Base-by-base conservation (phyloP, 1,140 invertebrate genomes). In the Kradibia gibbosae region DNA sequence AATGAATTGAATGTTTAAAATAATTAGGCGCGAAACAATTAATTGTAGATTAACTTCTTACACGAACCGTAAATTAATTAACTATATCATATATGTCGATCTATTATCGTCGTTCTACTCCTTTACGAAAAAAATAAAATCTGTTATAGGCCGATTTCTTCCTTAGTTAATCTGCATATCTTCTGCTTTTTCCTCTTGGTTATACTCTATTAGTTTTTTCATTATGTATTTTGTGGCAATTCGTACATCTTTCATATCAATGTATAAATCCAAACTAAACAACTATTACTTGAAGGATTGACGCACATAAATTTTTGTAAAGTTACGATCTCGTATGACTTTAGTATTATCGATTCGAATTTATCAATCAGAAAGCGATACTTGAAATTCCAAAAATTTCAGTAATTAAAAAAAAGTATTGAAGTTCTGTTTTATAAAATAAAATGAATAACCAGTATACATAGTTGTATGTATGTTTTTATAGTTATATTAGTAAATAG, bases 61-160 rank as follows among this genome's bases (percentile, higher is more conserved):
- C 55, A 5, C 62, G 34, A 39, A n/a, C 62, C 62, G 39, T 39
- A 3, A 67, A 67, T 67, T 5, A 67, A 39, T 67, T 36, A 39
- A 15, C 15, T 17, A 67, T 50, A 78, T 48, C 70, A 72, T 50
- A 50, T 36, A 53, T 72, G 36, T 34, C 31, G 39, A 4, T 39
- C 15, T 20, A 48, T 45, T 45, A 20, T 53, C 45, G 45, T 78
- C 45, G 53, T 67, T 80, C n/a, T 36, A 39, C 36, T 48, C 70
- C 50, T 31, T 76, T 76, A 76, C 57, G n/a, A 34, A 45, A 39
- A n/a, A 39, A 36, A 67, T 39, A n/a, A 11, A 67, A n/a, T 15
- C 22, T n/a, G n/a, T n/a, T n/a, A n/a, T 15, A 36, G 34, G 34
- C 62, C 36, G 1, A 22, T 67, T 67, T 10, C 62, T 48, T 5